Evolutionary conservation across 2,797 vertebrate species (phyloP).

Genomic region (Macrochelys suwanniensis): DNA sequence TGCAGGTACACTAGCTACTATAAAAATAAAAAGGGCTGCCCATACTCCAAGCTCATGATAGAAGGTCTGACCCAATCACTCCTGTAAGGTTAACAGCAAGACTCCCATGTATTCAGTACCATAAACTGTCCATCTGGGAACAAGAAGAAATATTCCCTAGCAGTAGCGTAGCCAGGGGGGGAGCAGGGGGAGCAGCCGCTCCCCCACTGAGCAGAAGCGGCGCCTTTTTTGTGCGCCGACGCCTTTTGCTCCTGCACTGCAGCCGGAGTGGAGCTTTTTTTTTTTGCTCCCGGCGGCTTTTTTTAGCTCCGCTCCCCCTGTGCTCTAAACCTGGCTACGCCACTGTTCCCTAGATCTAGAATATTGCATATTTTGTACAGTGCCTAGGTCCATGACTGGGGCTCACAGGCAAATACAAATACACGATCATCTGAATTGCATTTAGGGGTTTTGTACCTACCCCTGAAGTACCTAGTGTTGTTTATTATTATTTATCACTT

Average conservation of each 20-base stretch:
- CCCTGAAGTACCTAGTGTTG: not conserved
- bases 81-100: not conserved
- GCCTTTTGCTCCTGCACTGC: too few relatives aligned
- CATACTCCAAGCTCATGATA: not conserved
- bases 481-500: not conserved
- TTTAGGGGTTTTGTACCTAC: not conserved
- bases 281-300: too few relatives aligned
- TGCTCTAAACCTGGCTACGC: too few relatives aligned
- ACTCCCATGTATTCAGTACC: not conserved
- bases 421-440: not conserved
- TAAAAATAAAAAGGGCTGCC: not conserved
- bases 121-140: not conserved
- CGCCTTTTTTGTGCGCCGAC: too few relatives aligned
- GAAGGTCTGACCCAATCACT: not conserved
- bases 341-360: not conserved
- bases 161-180: too few relatives aligned
- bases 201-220: too few relatives aligned
- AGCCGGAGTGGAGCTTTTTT: too few relatives aligned
- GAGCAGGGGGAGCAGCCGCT: too few relatives aligned
- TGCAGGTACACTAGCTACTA: not conserved
- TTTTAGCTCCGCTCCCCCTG: too few relatives aligned
- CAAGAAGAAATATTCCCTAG: not conserved
- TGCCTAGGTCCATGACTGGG: not conserved
- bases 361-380: not conserved
- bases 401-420: not conserved